A percentile compares a stretch with the other conserved stretches of the same genome.
phyloP scores from a whole-genome alignment of 2,113 vertebrate genomes.

The Canis aureus region DNA sequence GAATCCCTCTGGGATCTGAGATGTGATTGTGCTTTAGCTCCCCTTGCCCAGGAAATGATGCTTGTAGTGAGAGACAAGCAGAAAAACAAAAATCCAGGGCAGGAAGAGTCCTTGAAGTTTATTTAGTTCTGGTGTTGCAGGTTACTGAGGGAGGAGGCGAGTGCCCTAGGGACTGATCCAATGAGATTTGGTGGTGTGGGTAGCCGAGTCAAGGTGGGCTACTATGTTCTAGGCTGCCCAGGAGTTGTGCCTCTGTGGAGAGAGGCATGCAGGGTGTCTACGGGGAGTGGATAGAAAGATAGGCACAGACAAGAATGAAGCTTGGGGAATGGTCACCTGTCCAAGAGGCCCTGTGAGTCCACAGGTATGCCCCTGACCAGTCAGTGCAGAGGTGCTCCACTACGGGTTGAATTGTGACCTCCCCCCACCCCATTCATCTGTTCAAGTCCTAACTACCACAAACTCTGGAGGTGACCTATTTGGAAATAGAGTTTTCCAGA shows the following conservation, averaged over 20 bases:
- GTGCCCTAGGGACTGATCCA: too few species aligned
- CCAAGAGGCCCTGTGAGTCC: fast-evolving
- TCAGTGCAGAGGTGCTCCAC: not conserved
- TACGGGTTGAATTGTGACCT: too few species aligned
- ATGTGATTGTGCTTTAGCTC: not conserved
- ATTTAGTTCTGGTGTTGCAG: not conserved
- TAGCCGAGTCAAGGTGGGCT: not conserved
- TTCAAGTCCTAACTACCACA: not conserved
- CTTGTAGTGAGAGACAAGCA: not conserved
- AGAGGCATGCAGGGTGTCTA: not conserved
- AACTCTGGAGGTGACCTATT: not conserved
- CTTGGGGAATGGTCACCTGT: not conserved
- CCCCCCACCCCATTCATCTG: not conserved
- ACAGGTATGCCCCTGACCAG: not conserved
- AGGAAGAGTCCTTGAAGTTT: not conserved
- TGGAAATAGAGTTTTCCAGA: not conserved
- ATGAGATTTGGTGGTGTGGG: fast-evolving
- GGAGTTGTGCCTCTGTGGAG: not conserved
- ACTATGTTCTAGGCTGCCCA: not conserved
- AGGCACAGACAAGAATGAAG: not conserved
- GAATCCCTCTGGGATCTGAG: not conserved
- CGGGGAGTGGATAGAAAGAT: not conserved
- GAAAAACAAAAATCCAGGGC: not conserved
- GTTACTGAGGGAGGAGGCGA: not conserved
- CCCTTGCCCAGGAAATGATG: not conserved